Evolutionary conservation across 1,140 invertebrate species (phyloP), one percentile per base, ranked within the genome.

Genomic region (Nilaparvata lugens): DNA sequence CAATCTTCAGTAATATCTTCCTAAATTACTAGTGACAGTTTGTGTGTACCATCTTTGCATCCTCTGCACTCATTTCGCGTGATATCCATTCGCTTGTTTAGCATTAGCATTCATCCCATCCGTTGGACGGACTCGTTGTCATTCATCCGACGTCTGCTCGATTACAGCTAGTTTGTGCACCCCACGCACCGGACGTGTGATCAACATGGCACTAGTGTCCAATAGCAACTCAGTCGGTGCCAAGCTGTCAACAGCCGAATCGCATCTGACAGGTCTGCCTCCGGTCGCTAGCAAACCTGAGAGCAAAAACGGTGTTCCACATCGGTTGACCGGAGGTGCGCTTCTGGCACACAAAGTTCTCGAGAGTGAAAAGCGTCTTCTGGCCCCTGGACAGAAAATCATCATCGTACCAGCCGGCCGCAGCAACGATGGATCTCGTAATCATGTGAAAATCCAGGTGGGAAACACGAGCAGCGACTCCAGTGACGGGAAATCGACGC

Each of bases 401-500:
- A 48, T 61, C 21, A 61, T 64, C 40, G 58, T 64, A 24, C 62
- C 62, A 21, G 19, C 40, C 35, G 58, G 58, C 13, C 57, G 61
- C n/a, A 31, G 31, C 38, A 53, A 62, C 24, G 31, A 35, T 35
- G 31, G 31, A 35, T 43, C 42, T 13, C 53, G 51, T 18, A 45
- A 38, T 16, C 51, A 42, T 18, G 57, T 59, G 19, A 51, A 63
- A 53, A 38, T 63, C 7, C 42, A 38, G 13, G 58, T 63, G 6
- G 58, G 62, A 42, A 52, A 48, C 35, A 63, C 58, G 14, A 60
- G 62, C 53, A 60, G 58, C 52, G 62, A 63, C 28, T 56, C 52
- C 52, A 60, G 62, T 23, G 57, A 60, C 53, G 62, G 58, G 3
- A 63, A 60, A 52, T 23, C 35, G 13, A 62, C 61, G 21, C 62